Base-by-base conservation (phyloP, 2,113 vertebrate species). In the Elephantulus edwardii region DNA sequence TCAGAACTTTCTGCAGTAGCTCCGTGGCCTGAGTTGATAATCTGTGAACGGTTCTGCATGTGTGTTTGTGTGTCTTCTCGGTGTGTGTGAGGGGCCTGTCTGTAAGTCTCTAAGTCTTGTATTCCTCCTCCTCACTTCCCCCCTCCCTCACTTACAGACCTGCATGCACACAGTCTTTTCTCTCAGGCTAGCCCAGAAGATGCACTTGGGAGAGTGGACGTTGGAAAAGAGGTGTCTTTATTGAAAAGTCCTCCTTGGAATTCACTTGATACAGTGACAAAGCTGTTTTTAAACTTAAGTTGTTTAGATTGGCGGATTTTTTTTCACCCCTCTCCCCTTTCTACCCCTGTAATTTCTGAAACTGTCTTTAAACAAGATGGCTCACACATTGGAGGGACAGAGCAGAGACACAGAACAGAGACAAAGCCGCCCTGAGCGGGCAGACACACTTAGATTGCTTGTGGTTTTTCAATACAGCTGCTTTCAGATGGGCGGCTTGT, bases 401-500 rank as follows among this genome's bases (percentile, higher is more conserved):
- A 97, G 96, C 97, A 96, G 95, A 98, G 97, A 97, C 95, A 96
- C 1, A 97, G 97, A 97, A 75, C 97, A 98, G 97, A 98, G 98
- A 98, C 98, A 98, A 98, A 98, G 97, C 98, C 97, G 97, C 97
- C 98, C 98, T 97, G 97, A 98, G 98, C 98, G 98, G 98, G 98
- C 98, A 99, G 98, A 98, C 98, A 97, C 98, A 98, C 98, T 98
- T 98, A 97, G 89, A 97, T 98, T 98, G 98, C 98, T 98, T 99
- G 98, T 96, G 98, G 98, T 98, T 98, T 98, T 97, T 97, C 97
- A 98, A 97, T 98, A 97, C 98, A 99, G 98, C 98, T 99, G 98
- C 98, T 98, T 98, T 98, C 98, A 98, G 98, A 99, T 98, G 98
- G 98, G 98, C 98, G 97, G 98, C 97, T 98, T 98, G 96, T 96